A percentile compares a stretch with the other conserved stretches of the same genome.
These are phyloP conservation scores for Caenorhabditis imperialis DNA, from an alignment of 2,888 invertebrate species.

Conservation along the genomic window DNA sequence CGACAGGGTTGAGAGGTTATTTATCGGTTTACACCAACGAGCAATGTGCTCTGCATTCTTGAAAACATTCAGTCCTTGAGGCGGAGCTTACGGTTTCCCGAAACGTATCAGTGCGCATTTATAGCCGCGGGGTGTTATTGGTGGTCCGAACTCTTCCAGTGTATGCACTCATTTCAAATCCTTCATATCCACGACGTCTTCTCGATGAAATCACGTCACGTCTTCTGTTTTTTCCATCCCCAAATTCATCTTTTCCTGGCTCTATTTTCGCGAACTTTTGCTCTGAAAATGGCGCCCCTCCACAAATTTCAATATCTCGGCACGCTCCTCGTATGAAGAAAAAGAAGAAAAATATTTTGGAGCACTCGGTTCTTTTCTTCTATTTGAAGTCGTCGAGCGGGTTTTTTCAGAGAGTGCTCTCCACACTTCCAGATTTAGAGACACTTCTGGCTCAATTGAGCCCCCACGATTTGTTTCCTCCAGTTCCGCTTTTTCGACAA, in stretches of 20 bases:
- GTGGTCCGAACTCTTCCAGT: too few relatives aligned
- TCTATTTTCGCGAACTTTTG: constrained; percentile 18
- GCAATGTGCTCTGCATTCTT: too few relatives aligned
- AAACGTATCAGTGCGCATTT: too few relatives aligned
- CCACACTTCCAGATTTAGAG: not conserved
- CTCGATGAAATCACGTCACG: constrained; percentile 1
- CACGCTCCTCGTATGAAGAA: not conserved
- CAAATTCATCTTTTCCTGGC: not conserved
- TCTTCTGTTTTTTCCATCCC: constrained; percentile 10
- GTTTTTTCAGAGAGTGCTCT: too few relatives aligned
- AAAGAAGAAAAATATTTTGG: constrained; percentile 23
- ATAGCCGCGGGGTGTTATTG: too few relatives aligned
- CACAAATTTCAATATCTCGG: constrained; percentile 20
- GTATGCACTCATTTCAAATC: too few relatives aligned
- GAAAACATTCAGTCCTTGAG: too few relatives aligned
- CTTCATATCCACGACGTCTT: too few relatives aligned
- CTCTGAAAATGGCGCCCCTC: constrained; percentile 9
- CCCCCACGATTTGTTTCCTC: not conserved
- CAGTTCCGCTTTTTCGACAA: constrained; percentile 7
- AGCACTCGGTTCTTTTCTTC: not conserved
- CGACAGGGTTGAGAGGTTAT: constrained; percentile 5
- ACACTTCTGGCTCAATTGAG: not conserved
- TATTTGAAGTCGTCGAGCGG: not conserved
- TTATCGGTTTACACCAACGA: constrained; percentile 8
- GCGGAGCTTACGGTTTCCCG: too few relatives aligned